Percentiles rank a stretch among this genome's conserved stretches.
Conservation (phyloP, 2,888 invertebrate species). For the Philopedon plagiatum region DNA sequence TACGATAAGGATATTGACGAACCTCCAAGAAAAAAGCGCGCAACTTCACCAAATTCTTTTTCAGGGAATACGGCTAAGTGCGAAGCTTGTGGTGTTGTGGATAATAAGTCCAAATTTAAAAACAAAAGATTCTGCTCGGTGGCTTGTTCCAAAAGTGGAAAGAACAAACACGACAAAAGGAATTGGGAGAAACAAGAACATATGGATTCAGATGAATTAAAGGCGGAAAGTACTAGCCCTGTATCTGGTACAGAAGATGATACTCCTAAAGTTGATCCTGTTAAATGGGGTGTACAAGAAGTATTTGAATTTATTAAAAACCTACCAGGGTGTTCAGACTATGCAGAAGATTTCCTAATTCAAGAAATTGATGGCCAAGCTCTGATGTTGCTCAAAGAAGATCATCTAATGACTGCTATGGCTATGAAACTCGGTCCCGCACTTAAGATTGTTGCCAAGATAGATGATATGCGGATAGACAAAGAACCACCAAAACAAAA, state of each 20-base stretch:
- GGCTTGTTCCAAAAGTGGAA: conserved; percentile 75
- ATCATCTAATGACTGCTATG: conserved; percentile 95
- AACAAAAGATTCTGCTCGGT: conserved; percentile 84
- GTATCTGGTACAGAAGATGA: conserved; percentile 66
- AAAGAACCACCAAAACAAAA: conserved; percentile 68
- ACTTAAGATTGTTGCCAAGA: conserved; percentile 93
- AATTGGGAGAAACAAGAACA: conserved; percentile 65
- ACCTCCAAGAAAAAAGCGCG: conserved; percentile 78
- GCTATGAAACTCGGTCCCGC: conserved; percentile 97
- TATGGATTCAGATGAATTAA: conserved; percentile 68
- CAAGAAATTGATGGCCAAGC: conserved; percentile 98
- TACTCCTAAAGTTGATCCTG: conserved; percentile 73
- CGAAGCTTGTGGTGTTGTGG: conserved; percentile 82
- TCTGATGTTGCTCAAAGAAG: conserved; percentile 90
- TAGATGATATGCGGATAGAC: conserved; percentile 85
- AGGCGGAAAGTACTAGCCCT: conserved; percentile 68
- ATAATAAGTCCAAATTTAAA: conserved; percentile 77
- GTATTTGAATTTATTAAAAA: conserved; percentile 92
- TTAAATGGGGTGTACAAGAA: conserved; percentile 81
- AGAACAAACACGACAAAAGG: conserved; percentile 62
- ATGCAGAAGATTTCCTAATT: conserved; percentile 94
- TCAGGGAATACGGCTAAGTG: conserved; percentile 74
- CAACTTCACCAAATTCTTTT: conserved; percentile 57
- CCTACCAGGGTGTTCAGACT: conserved; percentile 91
- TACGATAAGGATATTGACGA: conserved; percentile 79